These are phyloP conservation scores for Leuciscus waleckii DNA, from an alignment of 2,797 vertebrate genomes.

Conservation along the genomic window DNA sequence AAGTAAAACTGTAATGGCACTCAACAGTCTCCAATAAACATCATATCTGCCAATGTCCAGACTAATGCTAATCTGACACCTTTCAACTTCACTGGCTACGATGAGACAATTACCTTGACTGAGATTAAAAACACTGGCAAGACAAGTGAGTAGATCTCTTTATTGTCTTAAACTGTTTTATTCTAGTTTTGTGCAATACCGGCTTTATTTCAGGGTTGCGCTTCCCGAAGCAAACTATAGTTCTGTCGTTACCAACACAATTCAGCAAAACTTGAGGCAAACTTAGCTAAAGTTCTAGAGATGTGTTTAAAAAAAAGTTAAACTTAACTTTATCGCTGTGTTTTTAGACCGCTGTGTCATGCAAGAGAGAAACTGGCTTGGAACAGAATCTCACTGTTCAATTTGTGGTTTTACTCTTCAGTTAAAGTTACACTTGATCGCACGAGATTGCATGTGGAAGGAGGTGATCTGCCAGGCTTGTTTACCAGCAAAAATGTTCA, in stretches of 20 bases:
- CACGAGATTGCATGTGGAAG: constrained; percentile 54
- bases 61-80: constrained; percentile 28
- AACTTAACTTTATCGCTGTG: too few species aligned
- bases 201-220: rapidly evolving
- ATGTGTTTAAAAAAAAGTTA: too few species aligned
- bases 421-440: constrained; percentile 65
- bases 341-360: too few species aligned
- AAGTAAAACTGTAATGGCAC: constrained; percentile 59
- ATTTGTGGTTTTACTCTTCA: constrained; percentile 45
- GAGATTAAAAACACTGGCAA: constrained; percentile 69
- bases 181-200: background rate
- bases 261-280: too few species aligned
- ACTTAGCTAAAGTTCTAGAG: too few species aligned
- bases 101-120: rapidly evolving
- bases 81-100: constrained; percentile 66
- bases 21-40: constrained; percentile 79
- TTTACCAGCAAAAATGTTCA: constrained; percentile 75
- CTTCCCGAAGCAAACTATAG: too few species aligned
- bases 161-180: background rate
- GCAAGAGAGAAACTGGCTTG: background rate
- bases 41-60: constrained; percentile 31
- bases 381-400: background rate
- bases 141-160: constrained; percentile 61
- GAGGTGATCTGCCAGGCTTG: constrained; percentile 57
- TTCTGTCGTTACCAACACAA: too few species aligned